Evolutionary conservation across 1,140 invertebrate genomes (phyloP), one percentile per base, ranked within the genome.

Genomic region (Drosophila parvula): DNA sequence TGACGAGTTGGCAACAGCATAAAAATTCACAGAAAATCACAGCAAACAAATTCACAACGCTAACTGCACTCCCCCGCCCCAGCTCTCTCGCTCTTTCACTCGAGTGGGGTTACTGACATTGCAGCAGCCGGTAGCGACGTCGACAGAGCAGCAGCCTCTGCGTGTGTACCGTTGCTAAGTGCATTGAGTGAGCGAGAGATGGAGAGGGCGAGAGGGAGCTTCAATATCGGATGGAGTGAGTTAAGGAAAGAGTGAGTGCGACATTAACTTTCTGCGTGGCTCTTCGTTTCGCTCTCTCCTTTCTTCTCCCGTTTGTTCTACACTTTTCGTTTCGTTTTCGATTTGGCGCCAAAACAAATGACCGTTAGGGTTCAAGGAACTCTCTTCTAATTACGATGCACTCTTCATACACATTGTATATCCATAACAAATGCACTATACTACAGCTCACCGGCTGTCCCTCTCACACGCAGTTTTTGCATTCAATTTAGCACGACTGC

Each of bases 31-130:
- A 71, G 75, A 85, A 86, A 86, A 83, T 88, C 83, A 79, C 77
- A 79, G 83, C 76, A 67, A 67, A 85, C 50, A 84, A 84, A 84
- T 77, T 85, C 43, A 64, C 71, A 53, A 81, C 75, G 59, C 75
- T 82, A 79, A 88, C 79, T 88, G 79, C 81, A 69, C 75, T 78
- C 53, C 53, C 41, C 77, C 43, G 18, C 43, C 61, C 43, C 43
- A 32, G 16, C 27, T 58, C 65, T 41, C 51, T 55, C 50, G 28
- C 38, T 70, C 51, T 67, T 79, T 64, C 69, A 70, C 73, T 76
- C 74, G 84, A 89, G 84, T 89, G 84, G 84, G 84, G 84, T 89
- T 89, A 89, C 84, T 89, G 84, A 89, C 84, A 90, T 89, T 89
- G 76, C 84, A 85, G 82, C 82, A 83, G 82, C 82, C 82, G 53